Evolutionary conservation across 2,888 invertebrate genomes (phyloP).

Genomic region (Limnephilus auricula): DNA sequence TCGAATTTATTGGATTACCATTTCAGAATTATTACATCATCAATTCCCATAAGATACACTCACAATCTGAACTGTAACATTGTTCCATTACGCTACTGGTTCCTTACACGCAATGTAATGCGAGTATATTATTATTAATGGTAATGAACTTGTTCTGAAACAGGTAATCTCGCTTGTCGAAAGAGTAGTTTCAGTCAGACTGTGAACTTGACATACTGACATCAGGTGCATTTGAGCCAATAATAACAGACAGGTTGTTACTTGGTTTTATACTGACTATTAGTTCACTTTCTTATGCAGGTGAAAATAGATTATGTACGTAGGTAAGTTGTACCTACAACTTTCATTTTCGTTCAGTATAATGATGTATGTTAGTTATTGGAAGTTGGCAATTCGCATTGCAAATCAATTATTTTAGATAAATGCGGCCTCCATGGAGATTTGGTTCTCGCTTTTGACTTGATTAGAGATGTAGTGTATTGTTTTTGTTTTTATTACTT

Average conservation of each 20-base stretch:
- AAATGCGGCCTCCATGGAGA: too few relatives aligned
- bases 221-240: not conserved
- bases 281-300: not conserved
- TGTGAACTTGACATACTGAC: not conserved
- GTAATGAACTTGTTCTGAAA: not conserved
- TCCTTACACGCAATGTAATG: not conserved
- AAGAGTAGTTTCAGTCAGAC: not conserved
- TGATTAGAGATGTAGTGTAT: too few relatives aligned
- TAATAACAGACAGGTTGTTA: not conserved
- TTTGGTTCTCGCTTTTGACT: too few relatives aligned
- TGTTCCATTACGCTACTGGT: not conserved
- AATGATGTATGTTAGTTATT: not conserved
- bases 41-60: not conserved
- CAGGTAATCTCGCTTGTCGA: not conserved
- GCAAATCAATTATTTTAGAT: not conserved
- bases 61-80: not conserved
- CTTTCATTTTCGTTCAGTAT: not conserved
- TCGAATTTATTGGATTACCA: too few relatives aligned
- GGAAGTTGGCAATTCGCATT: not conserved
- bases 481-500: not conserved
- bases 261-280: not conserved
- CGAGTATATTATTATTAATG: not conserved
- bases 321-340: not conserved
- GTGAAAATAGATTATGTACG: not conserved
- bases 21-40: too few relatives aligned